Base-by-base conservation (phyloP, 2,797 vertebrate species). In the Protonibea diacanthus region DNA sequence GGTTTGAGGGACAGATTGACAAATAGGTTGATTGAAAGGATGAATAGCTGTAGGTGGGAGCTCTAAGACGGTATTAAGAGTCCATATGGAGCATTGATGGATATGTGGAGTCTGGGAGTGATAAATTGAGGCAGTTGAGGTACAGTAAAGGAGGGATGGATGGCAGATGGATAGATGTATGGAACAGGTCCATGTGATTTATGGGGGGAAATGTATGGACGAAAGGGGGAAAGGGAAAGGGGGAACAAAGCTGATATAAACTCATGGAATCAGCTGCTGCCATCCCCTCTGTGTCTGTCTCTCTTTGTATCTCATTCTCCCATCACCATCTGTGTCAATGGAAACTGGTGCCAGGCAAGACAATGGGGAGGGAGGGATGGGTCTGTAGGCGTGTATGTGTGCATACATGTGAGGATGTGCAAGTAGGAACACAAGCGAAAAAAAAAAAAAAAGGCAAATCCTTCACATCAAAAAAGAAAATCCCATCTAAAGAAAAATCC, bases 261-360 rank as follows among this genome's bases (percentile, higher is more conserved):
- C 53, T 83, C 73, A 45, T 4, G 45, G 70, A 38, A 47, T 65
- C 63, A 72, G 53, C 61, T 61, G 61, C 75, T 56, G 75, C 65
- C 66, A 23, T 64, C 87, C 72, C 52, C 67, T 49, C 45, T 67
- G 44, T 76, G 52, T 71, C 69, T 63, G 55, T 71, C 76, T 82
- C 33, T 65, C 58, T 13, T 80, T 88, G 70, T 76, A 61, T 70
- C 70, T 70, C 74, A 71, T 59, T 60, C 74, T 78, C 77, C 52
- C 68, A 38, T 86, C 78, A 17, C 74, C 87, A 85, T 85, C 88
- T 90, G 87, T 78, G 83, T 77, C 78, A 84, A 49, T 71, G 88
- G 64, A 55, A 79, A 85, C 47, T n/a, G 68, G 65, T 76, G 86
- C 84, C 88, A 91, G 81, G 68, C 71, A 71, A 89, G 87, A 88